Conservation (phyloP, 2,888 invertebrate genomes). For the Drosophila greeni region DNA sequence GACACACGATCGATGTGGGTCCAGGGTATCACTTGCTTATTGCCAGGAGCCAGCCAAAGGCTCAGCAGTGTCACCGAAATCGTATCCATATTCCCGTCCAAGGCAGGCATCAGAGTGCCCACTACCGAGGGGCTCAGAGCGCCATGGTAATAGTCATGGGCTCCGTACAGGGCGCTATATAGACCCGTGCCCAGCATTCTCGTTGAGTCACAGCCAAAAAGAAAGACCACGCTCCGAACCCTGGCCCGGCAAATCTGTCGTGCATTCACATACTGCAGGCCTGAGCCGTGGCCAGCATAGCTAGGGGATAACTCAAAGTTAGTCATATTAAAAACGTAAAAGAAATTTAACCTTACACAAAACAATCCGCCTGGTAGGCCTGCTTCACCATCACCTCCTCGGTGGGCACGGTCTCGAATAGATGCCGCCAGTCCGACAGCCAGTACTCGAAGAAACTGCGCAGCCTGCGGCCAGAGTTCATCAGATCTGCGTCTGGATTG, state of each 20-base stretch:
- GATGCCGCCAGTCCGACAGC: conserved; percentile 79
- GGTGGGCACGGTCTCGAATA: conserved; percentile 80
- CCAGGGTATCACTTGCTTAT: conserved; percentile 78
- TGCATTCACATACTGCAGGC: conserved; percentile 81
- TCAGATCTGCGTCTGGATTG: conserved; percentile 79
- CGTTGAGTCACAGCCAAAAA: conserved; percentile 84
- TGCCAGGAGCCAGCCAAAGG: conserved; percentile 78
- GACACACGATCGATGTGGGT: conserved; percentile 77
- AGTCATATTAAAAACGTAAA: conserved; percentile 14
- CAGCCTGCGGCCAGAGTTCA: conserved; percentile 79
- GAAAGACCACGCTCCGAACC: conserved; percentile 81
- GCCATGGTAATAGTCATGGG: conserved; percentile 79
- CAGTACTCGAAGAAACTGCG: conserved; percentile 80
- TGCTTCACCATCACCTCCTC: conserved; percentile 80
- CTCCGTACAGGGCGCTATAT: conserved; percentile 79
- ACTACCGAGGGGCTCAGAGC: conserved; percentile 79
- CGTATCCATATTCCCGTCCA: conserved; percentile 80
- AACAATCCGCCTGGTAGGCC: conserved; percentile 80
- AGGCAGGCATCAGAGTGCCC: conserved; percentile 80
- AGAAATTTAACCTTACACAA: conserved; percentile 80
- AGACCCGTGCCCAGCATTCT: conserved; percentile 78
- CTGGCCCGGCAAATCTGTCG: conserved; percentile 81
- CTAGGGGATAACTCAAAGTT: conserved; percentile 74
- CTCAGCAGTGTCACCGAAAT: conserved; percentile 80
- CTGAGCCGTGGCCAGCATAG: conserved; percentile 86